Evolutionary conservation across 2,888 invertebrate species (phyloP).

Genomic region (Drosophila borealis): DNA sequence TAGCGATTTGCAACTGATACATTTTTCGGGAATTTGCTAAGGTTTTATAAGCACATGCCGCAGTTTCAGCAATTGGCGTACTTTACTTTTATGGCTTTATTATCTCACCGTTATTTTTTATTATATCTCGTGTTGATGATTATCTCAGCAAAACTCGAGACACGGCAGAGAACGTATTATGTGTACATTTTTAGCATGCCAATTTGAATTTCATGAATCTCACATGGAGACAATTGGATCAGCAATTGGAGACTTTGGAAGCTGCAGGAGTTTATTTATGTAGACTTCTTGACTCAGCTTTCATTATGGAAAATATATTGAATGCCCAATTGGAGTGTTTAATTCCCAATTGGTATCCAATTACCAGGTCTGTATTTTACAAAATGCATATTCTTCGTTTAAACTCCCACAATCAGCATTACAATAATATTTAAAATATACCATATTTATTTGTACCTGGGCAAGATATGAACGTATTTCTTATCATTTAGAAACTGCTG

Average conservation of each 20-base stretch:
- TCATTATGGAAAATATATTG: too few relatives aligned
- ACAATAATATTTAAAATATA: too few relatives aligned
- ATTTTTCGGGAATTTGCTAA: not conserved
- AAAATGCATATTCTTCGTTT: too few relatives aligned
- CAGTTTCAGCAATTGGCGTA: not conserved
- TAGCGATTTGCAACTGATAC: conserved; percentile 18
- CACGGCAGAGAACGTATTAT: not conserved
- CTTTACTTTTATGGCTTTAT: conserved; percentile 7
- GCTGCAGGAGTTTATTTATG: too few relatives aligned
- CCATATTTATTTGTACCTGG: too few relatives aligned
- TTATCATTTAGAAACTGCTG: conserved; percentile 8
- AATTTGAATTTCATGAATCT: not conserved
- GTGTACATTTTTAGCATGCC: not conserved
- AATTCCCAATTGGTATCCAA: too few relatives aligned
- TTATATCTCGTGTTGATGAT: conserved; percentile 5
- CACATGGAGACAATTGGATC: not conserved
- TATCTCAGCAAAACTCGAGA: conserved; percentile 2
- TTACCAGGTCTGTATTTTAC: too few relatives aligned
- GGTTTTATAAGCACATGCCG: conserved; percentile 33
- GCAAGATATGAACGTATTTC: not conserved
- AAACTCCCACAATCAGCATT: too few relatives aligned
- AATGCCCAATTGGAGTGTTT: too few relatives aligned
- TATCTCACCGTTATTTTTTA: conserved; percentile 1
- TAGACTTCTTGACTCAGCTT: too few relatives aligned
- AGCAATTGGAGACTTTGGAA: too few relatives aligned